Percentiles rank a stretch among this genome's conserved stretches.
Evolutionary conservation across 2,797 vertebrate species (phyloP).

Genomic region (Sphenopsis melanotis): DNA sequence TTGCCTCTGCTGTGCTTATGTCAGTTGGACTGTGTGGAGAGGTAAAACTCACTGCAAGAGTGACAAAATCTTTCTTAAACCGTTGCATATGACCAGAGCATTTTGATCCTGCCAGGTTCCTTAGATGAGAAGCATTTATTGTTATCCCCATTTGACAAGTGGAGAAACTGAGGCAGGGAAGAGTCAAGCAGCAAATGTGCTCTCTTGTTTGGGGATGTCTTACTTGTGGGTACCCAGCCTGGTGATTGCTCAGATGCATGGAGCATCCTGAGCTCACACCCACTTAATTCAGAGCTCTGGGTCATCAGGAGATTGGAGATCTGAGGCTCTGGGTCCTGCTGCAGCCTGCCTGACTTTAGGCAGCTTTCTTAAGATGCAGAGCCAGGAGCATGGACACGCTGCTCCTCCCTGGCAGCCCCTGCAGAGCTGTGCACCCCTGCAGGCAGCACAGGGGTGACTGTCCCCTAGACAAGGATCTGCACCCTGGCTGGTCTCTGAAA

Average conservation of each 20-base stretch:
- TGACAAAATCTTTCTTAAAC: not conserved
- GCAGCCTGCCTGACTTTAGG: not conserved
- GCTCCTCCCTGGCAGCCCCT: not conserved
- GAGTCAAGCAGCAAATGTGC: not conserved
- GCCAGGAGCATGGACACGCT: not conserved
- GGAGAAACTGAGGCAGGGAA: conserved; percentile 14
- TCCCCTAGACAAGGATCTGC: not conserved
- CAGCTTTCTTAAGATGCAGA: not conserved
- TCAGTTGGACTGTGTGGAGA: not conserved
- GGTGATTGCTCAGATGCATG: not conserved
- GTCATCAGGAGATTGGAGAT: not conserved
- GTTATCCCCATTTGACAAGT: not conserved
- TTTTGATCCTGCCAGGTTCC: not conserved
- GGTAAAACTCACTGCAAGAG: not conserved
- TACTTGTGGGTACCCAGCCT: not conserved
- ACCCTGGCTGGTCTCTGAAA: not conserved
- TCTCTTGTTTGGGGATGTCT: not conserved
- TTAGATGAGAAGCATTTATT: not conserved
- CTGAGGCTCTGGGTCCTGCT: not conserved
- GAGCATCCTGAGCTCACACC: not conserved
- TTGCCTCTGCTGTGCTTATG: not conserved
- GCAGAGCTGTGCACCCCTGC: not conserved
- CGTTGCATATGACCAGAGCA: not conserved
- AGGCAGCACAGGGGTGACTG: fast-evolving
- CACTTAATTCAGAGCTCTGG: not conserved